Evolutionary conservation across 2,113 vertebrate species (phyloP).

Genomic region (zebrafish (Danio rerio)): DNA sequence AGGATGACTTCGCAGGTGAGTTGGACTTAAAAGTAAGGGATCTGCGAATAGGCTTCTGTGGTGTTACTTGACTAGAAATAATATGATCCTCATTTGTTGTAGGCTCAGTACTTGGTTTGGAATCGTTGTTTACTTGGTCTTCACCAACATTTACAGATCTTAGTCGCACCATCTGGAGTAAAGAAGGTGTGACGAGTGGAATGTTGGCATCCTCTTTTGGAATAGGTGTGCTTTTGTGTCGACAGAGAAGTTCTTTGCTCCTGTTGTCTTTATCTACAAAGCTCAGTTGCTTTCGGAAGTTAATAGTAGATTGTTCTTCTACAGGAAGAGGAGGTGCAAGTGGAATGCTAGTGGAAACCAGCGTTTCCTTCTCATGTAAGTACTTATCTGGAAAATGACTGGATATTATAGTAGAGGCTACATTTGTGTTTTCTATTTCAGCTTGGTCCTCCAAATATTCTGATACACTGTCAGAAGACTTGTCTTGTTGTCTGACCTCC

Average conservation of each 20-base stretch:
- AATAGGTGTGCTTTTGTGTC: constrained; percentile 75
- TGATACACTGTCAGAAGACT: neutral
- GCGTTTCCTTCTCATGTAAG: constrained; percentile 17
- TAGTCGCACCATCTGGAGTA: constrained; percentile 94
- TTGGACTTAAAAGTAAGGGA: constrained; percentile 82
- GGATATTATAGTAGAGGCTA: constrained; percentile 11
- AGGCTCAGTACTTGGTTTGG: constrained; percentile 42
- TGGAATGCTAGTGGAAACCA: constrained; percentile 33
- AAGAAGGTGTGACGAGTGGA: constrained; percentile 91
- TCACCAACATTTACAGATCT: constrained; percentile 81
- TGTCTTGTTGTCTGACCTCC: constrained; percentile 10
- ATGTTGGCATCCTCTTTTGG: constrained; percentile 87
- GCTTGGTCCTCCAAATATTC: constrained; percentile 13
- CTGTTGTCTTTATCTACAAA: constrained; percentile 63
- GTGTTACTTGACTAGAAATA: constrained; percentile 66
- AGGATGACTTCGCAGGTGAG: constrained; percentile 58
- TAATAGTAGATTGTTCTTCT: constrained; percentile 66
- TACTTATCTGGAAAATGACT: neutral
- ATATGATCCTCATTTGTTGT: constrained; percentile 43
- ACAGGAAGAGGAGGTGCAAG: constrained; percentile 46
- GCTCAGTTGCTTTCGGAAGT: constrained; percentile 71
- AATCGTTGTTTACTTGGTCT: constrained; percentile 57
- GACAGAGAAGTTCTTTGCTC: constrained; percentile 75
- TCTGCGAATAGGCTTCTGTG: constrained; percentile 92
- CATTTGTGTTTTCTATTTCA: neutral